phyloP scores from a whole-genome alignment of 2,888 invertebrate species.

The Drosophila mettleri region DNA sequence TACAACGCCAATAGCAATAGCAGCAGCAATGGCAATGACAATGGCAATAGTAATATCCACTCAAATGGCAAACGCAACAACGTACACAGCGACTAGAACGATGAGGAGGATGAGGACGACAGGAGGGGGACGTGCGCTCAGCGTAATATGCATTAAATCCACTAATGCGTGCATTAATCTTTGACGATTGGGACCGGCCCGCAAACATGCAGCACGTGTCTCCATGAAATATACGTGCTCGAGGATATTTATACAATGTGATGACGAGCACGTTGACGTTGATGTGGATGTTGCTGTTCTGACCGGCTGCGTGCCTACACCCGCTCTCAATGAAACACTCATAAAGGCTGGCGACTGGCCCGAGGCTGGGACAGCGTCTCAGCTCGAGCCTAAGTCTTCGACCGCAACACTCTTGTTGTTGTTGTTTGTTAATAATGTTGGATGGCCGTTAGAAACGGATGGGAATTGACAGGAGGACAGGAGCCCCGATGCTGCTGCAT shows the following conservation, averaged over 20 bases:
- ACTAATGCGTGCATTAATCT: constrained; percentile 85
- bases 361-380: not conserved
- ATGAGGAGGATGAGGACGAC: constrained; percentile 41
- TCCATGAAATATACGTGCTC: constrained; percentile 77
- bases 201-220: constrained; percentile 82
- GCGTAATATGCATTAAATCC: constrained; percentile 84
- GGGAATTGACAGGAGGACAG: constrained; percentile 39
- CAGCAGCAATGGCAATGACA: constrained; percentile 13
- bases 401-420: constrained; percentile 1
- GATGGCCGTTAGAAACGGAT: constrained; percentile 30
- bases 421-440: constrained; percentile 74
- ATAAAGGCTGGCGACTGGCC: constrained; percentile 8
- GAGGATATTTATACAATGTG: constrained; percentile 82
- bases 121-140: constrained; percentile 42
- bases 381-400: constrained; percentile 20
- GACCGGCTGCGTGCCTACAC: constrained; percentile 1
- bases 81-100: constrained; percentile 8
- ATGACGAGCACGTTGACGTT: constrained; percentile 62
- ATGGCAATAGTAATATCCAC: constrained; percentile 8
- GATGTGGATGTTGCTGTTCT: constrained; percentile 32
- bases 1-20: constrained; percentile 22
- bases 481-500: no score
- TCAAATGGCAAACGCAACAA: constrained; percentile 16
- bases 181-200: constrained; percentile 71
- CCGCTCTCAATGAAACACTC: constrained; percentile 18